A percentile compares a stretch with the other conserved stretches of the same genome.
phyloP scores from a whole-genome alignment of 2,888 invertebrate genomes.

The Stenurella melanura region DNA sequence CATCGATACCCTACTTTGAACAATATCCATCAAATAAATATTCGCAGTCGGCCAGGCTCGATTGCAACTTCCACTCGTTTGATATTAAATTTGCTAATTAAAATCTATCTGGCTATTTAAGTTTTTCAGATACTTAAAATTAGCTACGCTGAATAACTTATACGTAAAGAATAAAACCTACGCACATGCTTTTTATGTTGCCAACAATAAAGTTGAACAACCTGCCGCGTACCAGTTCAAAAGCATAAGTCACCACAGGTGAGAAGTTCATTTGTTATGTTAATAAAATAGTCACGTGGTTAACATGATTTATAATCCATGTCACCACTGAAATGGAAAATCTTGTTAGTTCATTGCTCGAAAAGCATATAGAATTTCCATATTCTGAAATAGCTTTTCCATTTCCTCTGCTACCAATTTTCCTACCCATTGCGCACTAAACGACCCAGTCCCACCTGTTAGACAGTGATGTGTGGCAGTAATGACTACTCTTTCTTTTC shows the following conservation, averaged over 20 bases:
- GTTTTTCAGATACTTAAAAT: too few species aligned
- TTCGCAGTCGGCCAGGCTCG: too few species aligned
- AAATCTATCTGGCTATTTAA: too few species aligned
- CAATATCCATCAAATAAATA: too few species aligned
- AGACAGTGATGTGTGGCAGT: not conserved
- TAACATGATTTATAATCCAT: not conserved
- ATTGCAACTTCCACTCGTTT: too few species aligned
- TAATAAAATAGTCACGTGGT: not conserved
- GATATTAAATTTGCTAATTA: too few species aligned
- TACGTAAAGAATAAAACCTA: too few species aligned
- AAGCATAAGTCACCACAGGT: not conserved
- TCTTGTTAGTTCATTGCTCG: not conserved
- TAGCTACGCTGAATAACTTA: too few species aligned
- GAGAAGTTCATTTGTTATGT: not conserved
- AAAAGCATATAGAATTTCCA: constrained; percentile 3
- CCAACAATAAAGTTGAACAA: not conserved
- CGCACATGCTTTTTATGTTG: too few species aligned
- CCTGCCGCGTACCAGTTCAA: not conserved
- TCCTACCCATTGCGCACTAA: not conserved
- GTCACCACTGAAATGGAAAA: constrained; percentile 1
- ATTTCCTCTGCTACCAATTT: not conserved
- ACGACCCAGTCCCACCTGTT: not conserved
- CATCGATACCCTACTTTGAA: too few species aligned
- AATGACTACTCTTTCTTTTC: not conserved
- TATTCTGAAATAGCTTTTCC: constrained; percentile 7